A percentile compares a stretch with the other conserved stretches of the same genome.
phyloP scores from a whole-genome alignment of 2,113 vertebrate genomes.

The Oreocharis arfaki region DNA sequence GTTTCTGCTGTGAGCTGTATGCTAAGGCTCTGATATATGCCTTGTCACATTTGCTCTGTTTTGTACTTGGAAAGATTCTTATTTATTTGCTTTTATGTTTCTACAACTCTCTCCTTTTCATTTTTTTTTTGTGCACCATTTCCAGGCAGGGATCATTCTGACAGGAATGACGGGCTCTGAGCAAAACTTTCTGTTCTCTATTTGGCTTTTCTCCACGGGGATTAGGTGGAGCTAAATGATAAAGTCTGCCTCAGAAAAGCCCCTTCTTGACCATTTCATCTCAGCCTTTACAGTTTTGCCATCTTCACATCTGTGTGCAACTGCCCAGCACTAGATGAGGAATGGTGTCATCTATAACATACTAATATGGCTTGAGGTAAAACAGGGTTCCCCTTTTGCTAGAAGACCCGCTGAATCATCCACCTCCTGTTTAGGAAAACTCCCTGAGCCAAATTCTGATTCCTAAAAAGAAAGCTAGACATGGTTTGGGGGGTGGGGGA shows the following conservation, averaged over 20 bases:
- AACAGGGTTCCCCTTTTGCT: neutral
- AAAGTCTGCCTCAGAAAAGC: neutral
- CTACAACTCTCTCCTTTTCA: neutral
- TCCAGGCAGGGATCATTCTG: neutral
- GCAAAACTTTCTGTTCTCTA: neutral
- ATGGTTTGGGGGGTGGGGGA: rapidly evolving
- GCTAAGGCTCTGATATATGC: neutral
- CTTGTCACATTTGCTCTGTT: conserved; percentile 36
- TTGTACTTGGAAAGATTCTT: conserved; percentile 12
- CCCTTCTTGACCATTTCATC: neutral
- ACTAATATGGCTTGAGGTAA: neutral
- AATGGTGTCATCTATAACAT: neutral
- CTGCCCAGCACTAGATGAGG: neutral
- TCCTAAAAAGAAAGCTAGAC: neutral
- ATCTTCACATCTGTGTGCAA: neutral
- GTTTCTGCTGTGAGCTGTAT: neutral
- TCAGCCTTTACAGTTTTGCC: neutral
- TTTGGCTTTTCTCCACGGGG: neutral
- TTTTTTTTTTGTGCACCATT: neutral
- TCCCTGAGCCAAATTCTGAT: neutral
- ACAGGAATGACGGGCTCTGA: neutral
- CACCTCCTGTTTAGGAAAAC: neutral
- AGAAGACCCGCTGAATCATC: neutral
- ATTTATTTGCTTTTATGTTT: conserved; percentile 47
- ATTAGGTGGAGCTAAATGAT: neutral